These are phyloP conservation scores for Himalopsyche phryganea DNA, from an alignment of 1,140 invertebrate genomes.

Conservation along the genomic window DNA sequence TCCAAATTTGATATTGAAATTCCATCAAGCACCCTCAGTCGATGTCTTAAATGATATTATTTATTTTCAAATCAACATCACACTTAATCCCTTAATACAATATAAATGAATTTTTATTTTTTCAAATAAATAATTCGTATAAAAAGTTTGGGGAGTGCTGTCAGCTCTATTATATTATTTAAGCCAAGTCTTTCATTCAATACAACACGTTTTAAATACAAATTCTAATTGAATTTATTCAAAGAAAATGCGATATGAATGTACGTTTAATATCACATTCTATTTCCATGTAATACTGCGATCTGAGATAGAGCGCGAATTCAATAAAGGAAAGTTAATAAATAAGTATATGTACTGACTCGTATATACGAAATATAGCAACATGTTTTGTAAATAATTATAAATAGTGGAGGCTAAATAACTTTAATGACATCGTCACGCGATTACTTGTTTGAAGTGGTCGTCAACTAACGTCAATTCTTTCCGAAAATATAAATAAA, in stretches of 20 bases:
- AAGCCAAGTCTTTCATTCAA: not conserved
- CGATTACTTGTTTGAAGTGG: slow-evolving; percentile 7
- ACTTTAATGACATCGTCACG: slow-evolving; percentile 31
- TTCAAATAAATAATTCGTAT: too few species aligned
- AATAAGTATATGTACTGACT: slow-evolving; percentile 9
- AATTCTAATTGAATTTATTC: slow-evolving; percentile 5
- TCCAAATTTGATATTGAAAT: too few species aligned
- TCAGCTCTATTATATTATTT: not conserved
- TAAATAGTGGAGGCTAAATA: slow-evolving; percentile 33
- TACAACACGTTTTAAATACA: not conserved
- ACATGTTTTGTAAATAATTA: slow-evolving; percentile 36
- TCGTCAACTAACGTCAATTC: slow-evolving; percentile 2
- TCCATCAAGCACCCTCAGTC: too few species aligned
- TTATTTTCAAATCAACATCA: too few species aligned
- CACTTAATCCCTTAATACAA: too few species aligned
- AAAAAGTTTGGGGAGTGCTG: not conserved
- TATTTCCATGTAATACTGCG: not conserved
- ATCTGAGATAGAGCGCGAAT: slow-evolving; percentile 2
- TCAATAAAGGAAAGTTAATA: slow-evolving; percentile 28
- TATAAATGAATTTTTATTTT: too few species aligned
- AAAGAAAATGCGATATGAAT: not conserved
- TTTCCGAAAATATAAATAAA: not conserved
- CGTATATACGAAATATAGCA: slow-evolving; percentile 11
- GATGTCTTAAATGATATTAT: too few species aligned
- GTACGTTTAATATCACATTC: not conserved